Evolutionary conservation across 2,113 vertebrate species (phyloP).

Genomic region (Atrichornis clamosus): DNA sequence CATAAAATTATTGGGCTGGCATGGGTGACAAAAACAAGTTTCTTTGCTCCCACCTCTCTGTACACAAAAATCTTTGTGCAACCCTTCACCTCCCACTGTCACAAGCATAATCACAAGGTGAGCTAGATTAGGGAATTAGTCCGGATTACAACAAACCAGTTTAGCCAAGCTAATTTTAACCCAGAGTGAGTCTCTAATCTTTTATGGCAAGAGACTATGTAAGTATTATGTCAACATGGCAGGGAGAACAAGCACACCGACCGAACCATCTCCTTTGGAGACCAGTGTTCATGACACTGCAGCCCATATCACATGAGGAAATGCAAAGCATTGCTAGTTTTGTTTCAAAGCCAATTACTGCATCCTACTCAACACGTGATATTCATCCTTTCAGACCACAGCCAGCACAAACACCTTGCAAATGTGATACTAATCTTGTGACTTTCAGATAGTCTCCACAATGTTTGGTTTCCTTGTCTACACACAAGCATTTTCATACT

Average conservation of each 20-base stretch:
- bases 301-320: neutral
- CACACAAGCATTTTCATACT: neutral
- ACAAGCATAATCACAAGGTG: conserved; percentile 34
- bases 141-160: conserved; percentile 32
- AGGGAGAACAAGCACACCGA: neutral
- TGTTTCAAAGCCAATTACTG: neutral
- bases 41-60: neutral
- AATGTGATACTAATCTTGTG: neutral
- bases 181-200: neutral
- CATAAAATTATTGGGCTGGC: neutral
- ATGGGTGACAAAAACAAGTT: neutral
- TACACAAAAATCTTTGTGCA: neutral
- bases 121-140: conserved; percentile 37
- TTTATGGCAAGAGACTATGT: neutral
- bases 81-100: neutral
- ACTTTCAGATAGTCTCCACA: neutral
- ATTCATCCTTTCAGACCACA: neutral
- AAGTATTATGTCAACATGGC: neutral
- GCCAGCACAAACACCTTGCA: conserved; percentile 6
- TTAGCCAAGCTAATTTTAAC: conserved; percentile 49
- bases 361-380: neutral
- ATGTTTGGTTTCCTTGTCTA: neutral
- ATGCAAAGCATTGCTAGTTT: neutral
- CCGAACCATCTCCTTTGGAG: neutral
- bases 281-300: neutral